A percentile compares a stretch with the other conserved stretches of the same genome.
Conservation (phyloP, 1,140 invertebrate genomes). For the Megathymus violae region DNA sequence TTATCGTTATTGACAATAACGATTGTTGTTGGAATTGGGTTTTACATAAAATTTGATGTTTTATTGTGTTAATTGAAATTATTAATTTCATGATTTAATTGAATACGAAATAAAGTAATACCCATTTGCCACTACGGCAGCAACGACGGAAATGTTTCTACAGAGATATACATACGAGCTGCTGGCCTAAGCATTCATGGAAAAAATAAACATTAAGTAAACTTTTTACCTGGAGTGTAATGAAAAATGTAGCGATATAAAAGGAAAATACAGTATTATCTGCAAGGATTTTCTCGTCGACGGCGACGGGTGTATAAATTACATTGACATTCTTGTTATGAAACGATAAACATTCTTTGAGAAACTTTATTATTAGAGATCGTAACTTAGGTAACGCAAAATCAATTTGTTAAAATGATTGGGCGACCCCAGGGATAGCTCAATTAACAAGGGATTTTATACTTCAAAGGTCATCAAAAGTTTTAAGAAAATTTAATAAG, state of each 20-base stretch:
- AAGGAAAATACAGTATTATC: constrained; percentile 7
- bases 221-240: neutral
- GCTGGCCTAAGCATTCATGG: too few relatives aligned
- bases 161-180: too few relatives aligned
- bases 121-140: too few relatives aligned
- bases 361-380: neutral
- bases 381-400: neutral
- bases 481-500: constrained; percentile 4
- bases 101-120: too few relatives aligned
- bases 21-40: too few relatives aligned
- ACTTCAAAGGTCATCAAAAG: neutral
- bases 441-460: neutral
- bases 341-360: too few relatives aligned
- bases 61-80: too few relatives aligned
- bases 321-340: constrained; percentile 13
- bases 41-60: too few relatives aligned
- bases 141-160: too few relatives aligned
- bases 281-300: neutral
- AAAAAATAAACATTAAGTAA: too few relatives aligned
- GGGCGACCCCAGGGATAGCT: neutral
- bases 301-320: constrained; percentile 19
- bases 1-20: too few relatives aligned
- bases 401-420: neutral
- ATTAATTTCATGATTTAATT: too few relatives aligned
- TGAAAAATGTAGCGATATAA: constrained; percentile 5